Base-by-base conservation (phyloP, 2,113 vertebrate species). In the Gulo gulo region DNA sequence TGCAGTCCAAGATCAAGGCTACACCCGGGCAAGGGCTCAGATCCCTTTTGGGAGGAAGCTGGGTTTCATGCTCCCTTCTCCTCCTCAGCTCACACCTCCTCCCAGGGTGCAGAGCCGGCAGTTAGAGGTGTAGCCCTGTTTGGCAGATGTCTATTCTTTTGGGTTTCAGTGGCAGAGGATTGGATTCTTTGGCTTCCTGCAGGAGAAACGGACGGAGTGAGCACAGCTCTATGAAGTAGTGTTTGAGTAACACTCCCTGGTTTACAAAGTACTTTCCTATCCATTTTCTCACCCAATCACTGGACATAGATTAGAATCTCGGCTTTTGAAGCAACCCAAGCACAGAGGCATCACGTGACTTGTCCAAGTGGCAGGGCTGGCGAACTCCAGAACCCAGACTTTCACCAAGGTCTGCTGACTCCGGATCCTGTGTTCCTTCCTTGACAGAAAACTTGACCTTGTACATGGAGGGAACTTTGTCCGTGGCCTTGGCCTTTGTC, bases 301-400 rank as follows among this genome's bases (percentile, higher is more conserved):
- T n/a, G 63, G 20, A 57, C 78, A 23, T 59, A 39, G 39, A 47
- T 50, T 26, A 20, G 31, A 24, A 24, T 88, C 61, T 88, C 24
- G 0, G 1, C 13, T 55, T 92, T 47, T 45, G 23, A 95, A 71
- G 74, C 45, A 81, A 34, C 20, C 9, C 9, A 26, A 67, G 29
- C 1, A 0, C 65, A 34, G n/a, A 31, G 65, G 31, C 1, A 0
- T 88, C 42, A 42, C 0, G 4, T 42, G 59, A 91, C 13, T 57
- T 42, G 4, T 63, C 29, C 29, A 1, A 31, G 18, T 61, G 31
- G 1, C 31, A 13, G 10, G 9, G 4, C 9, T 59, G 34, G 52
- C 36, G 90, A 73, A 65, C 18, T 21, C 71, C 8, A 1, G 50
- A 57, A 5, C 21, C n/a, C 14, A 42, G 52, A 7, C 18, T 80